Evolutionary conservation across 1,140 invertebrate genomes (phyloP).

Genomic region (Pemphigus obesinymphae): DNA sequence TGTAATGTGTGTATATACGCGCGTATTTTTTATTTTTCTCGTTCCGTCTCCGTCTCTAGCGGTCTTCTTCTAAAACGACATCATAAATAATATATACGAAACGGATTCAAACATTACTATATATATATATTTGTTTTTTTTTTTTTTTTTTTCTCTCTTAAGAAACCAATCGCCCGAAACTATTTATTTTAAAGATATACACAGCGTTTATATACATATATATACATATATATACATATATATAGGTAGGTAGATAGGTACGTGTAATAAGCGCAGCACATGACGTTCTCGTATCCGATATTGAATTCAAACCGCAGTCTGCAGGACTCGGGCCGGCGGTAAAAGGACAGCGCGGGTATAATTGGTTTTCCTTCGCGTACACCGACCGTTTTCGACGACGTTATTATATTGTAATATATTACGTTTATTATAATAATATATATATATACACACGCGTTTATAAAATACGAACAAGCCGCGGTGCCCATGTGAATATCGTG

Average conservation of each 20-base stretch:
- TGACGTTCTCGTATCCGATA: slow-evolving; percentile 26
- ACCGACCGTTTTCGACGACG: neutral
- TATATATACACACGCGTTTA: neutral
- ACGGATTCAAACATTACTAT: slow-evolving; percentile 19
- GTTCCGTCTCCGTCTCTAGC: neutral
- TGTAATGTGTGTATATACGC: neutral
- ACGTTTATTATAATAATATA: neutral
- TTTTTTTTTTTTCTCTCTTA: too few relatives aligned
- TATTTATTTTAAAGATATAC: slow-evolving; percentile 34
- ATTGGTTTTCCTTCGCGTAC: slow-evolving; percentile 18
- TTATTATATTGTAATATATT: neutral
- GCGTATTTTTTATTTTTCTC: neutral
- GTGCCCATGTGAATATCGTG: neutral
- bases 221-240: too few relatives aligned
- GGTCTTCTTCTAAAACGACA: neutral
- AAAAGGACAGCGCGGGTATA: neutral
- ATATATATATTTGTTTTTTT: too few relatives aligned
- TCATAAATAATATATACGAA: slow-evolving; percentile 29
- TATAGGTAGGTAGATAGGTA: too few relatives aligned
- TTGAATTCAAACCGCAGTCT: slow-evolving; percentile 36
- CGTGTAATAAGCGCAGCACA: too few relatives aligned
- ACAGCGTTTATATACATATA: too few relatives aligned
- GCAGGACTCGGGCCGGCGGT: neutral
- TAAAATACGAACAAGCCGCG: too few relatives aligned
- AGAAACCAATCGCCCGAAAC: slow-evolving; percentile 39